A percentile compares a stretch with the other conserved stretches of the same genome.
Evolutionary conservation across 2,888 invertebrate species (phyloP).

Genomic region (Brenthis hecate): DNA sequence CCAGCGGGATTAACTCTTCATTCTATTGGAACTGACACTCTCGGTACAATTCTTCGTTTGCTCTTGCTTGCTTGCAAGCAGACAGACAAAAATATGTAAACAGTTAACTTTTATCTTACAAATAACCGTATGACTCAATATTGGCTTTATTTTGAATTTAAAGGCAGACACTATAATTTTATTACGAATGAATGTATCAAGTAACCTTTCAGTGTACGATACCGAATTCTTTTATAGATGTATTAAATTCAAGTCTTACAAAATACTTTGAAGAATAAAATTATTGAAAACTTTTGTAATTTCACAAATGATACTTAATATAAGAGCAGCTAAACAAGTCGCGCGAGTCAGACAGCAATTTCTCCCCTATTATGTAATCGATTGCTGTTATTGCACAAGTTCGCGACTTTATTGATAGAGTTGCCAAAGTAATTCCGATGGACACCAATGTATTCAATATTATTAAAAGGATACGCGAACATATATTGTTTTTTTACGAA

Average conservation of each 20-base stretch:
- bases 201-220: too few species aligned
- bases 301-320: conserved; percentile 27
- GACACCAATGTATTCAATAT: conserved; percentile 58
- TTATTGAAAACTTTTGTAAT: conserved; percentile 22
- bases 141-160: too few species aligned
- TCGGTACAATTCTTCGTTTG: too few species aligned
- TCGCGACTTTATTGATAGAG: conserved; percentile 76
- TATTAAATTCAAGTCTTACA: not conserved
- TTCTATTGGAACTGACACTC: too few species aligned
- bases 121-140: too few species aligned
- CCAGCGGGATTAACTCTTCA: too few species aligned
- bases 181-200: too few species aligned
- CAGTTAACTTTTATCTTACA: too few species aligned
- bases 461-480: conserved; percentile 34
- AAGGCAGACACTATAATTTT: too few species aligned
- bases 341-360: conserved; percentile 54
- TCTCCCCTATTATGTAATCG: conserved; percentile 65
- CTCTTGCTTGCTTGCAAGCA: too few species aligned
- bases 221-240: too few species aligned
- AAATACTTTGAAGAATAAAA: not conserved
- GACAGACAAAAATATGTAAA: too few species aligned
- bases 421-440: conserved; percentile 70
- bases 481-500: conserved; percentile 32
- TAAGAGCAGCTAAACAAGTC: conserved; percentile 47
- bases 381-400: conserved; percentile 75